Base-by-base conservation (phyloP, 2,113 vertebrate species). In the Zosterops lateralis region DNA sequence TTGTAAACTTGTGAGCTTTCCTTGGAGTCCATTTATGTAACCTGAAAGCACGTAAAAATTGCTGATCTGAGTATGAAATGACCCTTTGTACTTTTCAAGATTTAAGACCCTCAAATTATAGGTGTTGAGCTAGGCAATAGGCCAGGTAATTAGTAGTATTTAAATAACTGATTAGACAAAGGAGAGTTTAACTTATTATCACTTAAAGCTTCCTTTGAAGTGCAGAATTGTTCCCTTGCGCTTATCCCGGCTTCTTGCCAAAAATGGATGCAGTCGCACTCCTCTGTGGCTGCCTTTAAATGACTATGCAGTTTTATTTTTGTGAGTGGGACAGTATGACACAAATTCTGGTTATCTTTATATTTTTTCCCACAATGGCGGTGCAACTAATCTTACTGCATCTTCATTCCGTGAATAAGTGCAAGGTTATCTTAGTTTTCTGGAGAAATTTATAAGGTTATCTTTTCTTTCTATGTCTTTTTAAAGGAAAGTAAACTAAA, bases 131-230 rank as follows among this genome's bases (percentile, higher is more conserved):
- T 57, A 65, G 24, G 53, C 70, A 82, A 60, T 34, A 89, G 53
- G 74, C 91, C 31, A 53, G 25, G 28, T 79, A 62, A 92, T 85
- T 90, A 89, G 58, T 24, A 61, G 58, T 18, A 90, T 96, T 96
- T 94, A 93, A 91, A 65, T 84, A 89, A 85, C 58, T 83, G 74
- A 94, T 91, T 93, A 85, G 56, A 78, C 56, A 89, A 81, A 91
- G 56, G n/a, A 5, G 3, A 18, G 54, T 90, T 91, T 94, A 87
- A 78, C 29, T 28, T 85, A 21, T 75, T 87, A 77, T 77, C 78
- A 72, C 54, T 89, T 83, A 68, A 76, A 74, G 2, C 66, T 82
- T 82, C 14, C 17, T 95, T 71, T 93, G 58, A 92, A 82, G 56
- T 48, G 47, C 53, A 36, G 58, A 74, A 58, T 84, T 89, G 32